Conservation (phyloP, 2,888 invertebrate species). For the Alloscopus bannaensis region DNA sequence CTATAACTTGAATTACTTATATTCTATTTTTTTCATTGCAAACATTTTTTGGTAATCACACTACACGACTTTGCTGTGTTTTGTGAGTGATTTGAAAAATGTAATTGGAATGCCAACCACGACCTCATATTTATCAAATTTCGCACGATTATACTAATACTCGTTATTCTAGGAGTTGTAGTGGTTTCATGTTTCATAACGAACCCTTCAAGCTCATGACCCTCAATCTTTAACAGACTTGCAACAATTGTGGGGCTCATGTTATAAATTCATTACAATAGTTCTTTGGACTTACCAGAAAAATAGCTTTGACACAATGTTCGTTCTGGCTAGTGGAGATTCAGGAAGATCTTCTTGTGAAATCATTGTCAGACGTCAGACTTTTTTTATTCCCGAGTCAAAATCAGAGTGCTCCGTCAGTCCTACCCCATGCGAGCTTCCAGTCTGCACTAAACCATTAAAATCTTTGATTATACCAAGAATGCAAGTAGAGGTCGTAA, state of each 20-base stretch:
- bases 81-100: no score
- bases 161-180: background rate
- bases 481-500: no score
- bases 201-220: background rate
- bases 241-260: background rate
- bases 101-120: no score
- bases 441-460: no score
- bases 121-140: background rate
- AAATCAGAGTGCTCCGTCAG: no score
- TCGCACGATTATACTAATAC: background rate
- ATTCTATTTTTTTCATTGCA: no score
- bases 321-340: slow-evolving; percentile 62
- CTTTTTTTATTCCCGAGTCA: no score
- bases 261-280: background rate
- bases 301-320: slow-evolving; percentile 67
- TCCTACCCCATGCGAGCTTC: no score
- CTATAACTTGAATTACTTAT: background rate
- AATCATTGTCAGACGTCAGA: slow-evolving; percentile 32
- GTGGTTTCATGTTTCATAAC: background rate
- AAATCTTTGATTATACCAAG: no score
- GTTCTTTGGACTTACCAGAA: slow-evolving; percentile 66
- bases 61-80: no score
- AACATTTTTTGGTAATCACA: no score
- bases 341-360: slow-evolving; percentile 44
- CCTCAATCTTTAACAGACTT: background rate